Base-by-base conservation (phyloP, 1,140 invertebrate species). In the Sitophilus oryzae region DNA sequence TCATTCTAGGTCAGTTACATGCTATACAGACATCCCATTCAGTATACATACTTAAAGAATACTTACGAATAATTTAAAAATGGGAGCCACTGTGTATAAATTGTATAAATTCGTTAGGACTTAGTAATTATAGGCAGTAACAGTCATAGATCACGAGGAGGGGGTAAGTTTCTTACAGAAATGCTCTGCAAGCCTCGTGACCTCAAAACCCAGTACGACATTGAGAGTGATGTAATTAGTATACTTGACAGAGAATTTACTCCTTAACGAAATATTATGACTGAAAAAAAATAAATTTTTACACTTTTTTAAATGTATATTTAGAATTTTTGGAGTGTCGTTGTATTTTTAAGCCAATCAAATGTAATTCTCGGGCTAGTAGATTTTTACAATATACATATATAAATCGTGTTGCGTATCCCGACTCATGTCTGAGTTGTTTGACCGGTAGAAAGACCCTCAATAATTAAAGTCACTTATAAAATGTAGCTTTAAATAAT, bases 341-440 rank as follows among this genome's bases (percentile, higher is more conserved):
- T 65, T 62, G 56, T 61, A 61, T 65, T 57, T 60, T 58, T 62
- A 64, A 62, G 66, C 68, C 64, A 67, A 51, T 68, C 63, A 59
- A 60, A 56, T 63, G 35, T 62, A 58, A 41, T 51, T 54, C 58
- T 45, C 52, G 58, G 62, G 58, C 60, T 57, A 65, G 59, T 51
- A 59, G 52, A 60, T 58, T 57, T 14, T 55, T 43, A 37, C 44
- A 47, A 54, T 34, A 37, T 25, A 15, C 49, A 25, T 8, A n/a
- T 23, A 25, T 46, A 59, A 56, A 59, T 55, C 63, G 63, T 71
- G 65, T 70, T 70, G 68, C 62, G 67, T 70, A 64, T 66, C 64
- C 67, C 58, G 59, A 65, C 51, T 48, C 25, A 53, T 15, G 63
- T 66, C 68, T 70, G 61, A 59, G 62, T 64, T 66, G 69, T 69